Conservation (phyloP, 2,888 invertebrate genomes). For the Dicranocentrus wangi region DNA sequence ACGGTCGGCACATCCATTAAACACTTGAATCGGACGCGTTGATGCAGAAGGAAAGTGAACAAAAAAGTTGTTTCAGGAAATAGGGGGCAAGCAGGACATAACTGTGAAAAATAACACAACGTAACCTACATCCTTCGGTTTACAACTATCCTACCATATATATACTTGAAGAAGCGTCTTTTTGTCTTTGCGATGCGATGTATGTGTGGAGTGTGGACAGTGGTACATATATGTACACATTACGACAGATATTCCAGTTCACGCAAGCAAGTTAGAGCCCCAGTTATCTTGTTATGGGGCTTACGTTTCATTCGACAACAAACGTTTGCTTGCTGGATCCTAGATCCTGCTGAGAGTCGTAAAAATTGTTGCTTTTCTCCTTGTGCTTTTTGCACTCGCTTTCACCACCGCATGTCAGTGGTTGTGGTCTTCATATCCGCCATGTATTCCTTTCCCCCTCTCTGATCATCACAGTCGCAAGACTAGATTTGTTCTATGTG, state of each 20-base stretch:
- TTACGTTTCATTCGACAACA: too few relatives aligned
- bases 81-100: neutral
- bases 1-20: too few relatives aligned
- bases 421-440: slow-evolving; percentile 43
- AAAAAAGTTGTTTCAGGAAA: slow-evolving; percentile 16
- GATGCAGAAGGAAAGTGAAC: slow-evolving; percentile 2
- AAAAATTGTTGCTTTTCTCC: slow-evolving; percentile 56
- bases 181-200: too few relatives aligned
- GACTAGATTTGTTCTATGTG: slow-evolving; percentile 35
- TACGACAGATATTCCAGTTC: neutral
- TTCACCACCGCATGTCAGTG: slow-evolving; percentile 51
- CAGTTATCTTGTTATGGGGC: too few relatives aligned
- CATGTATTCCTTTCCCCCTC: slow-evolving; percentile 16
- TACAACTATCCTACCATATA: neutral
- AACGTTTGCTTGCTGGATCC: slow-evolving; percentile 3
- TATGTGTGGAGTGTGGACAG: too few relatives aligned
- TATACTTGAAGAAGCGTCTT: neutral
- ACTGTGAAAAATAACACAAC: slow-evolving; percentile 24
- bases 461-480: neutral
- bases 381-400: slow-evolving; percentile 20
- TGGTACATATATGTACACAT: neutral
- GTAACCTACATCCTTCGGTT: slow-evolving; percentile 38
- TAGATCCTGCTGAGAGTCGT: slow-evolving; percentile 51
- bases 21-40: slow-evolving; percentile 9
- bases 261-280: too few relatives aligned